Base-by-base conservation (phyloP, 2,113 vertebrate species). In the Propithecus coquereli region DNA sequence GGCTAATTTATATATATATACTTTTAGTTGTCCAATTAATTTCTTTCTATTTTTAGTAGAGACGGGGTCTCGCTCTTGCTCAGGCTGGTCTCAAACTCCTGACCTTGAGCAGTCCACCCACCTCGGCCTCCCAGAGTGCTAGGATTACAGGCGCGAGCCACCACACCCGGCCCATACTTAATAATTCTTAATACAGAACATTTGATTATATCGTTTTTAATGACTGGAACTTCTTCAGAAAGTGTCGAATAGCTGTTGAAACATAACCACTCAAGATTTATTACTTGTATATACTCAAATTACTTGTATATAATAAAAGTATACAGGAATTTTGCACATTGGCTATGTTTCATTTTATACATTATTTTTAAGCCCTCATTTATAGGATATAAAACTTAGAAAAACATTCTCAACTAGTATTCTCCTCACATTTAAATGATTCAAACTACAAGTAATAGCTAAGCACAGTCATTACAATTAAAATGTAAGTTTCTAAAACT, bases 401-500 rank as follows among this genome's bases (percentile, higher is more conserved):
- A 91, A 96, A 91, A 87, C 32, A 92, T 50, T 63, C 32, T 85
- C n/a, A 80, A 83, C 54, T 57, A 70, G 68, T 74, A 87, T 27
- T 80, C 27, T 70, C 79, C 66, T 83, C 86, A 65, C 59, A 84
- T 52, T 73, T 81, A 95, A 91, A 83, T 83, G 66, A 81, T n/a
- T 81, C 52, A 95, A 94, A 86, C 47, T 47, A 91, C 16, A 94
- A 90, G 52, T 61, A 94, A 82, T 50, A 82, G 47, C 59, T 84
- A 70, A 87, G 45, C 30, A 73, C 11, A 73, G 30, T 17, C 43
- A 54, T 82, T 86, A 80, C 54, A 80, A 76, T 52, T 80, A 71
- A 91, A 88, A 91, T 61, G 54, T 54, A 54, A 66, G 65, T 95
- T 85, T 91, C 43, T 66, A 59, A 81, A 95, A 95, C 93, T 3